phyloP scores from a whole-genome alignment of 2,113 vertebrate genomes.

The Alethe castanea region DNA sequence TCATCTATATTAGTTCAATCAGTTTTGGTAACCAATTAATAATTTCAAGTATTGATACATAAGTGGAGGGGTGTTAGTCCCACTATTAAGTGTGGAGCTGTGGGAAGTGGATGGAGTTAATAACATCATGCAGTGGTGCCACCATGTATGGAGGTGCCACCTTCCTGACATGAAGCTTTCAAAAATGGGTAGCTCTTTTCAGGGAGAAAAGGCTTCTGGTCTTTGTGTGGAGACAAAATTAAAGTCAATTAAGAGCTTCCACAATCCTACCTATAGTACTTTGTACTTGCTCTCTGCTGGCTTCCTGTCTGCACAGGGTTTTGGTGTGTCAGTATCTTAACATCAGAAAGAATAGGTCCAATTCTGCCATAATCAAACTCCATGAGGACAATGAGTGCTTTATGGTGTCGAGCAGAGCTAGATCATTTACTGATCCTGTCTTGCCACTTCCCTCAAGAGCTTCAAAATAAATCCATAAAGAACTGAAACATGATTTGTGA shows the following conservation, averaged over 20 bases:
- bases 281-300: not conserved
- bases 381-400: not conserved
- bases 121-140: not conserved
- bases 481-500: not conserved
- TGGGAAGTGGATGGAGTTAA: not conserved
- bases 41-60: not conserved
- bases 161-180: not conserved
- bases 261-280: not conserved
- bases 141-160: accelerated
- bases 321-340: not conserved
- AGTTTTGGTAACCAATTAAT: not conserved
- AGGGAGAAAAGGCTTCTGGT: not conserved
- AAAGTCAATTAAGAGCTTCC: not conserved
- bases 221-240: not conserved
- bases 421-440: not conserved
- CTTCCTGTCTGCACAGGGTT: not conserved
- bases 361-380: not conserved
- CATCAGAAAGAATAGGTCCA: not conserved
- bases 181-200: not conserved
- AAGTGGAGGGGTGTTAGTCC: not conserved
- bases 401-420: not conserved
- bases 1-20: not conserved
- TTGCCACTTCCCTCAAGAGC: not conserved
- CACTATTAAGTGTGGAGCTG: not conserved
- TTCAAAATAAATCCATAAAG: not conserved